Evolutionary conservation across 1,140 invertebrate species (phyloP), one percentile per base, ranked within the genome.

Genomic region (Scaptomyza graminum): DNA sequence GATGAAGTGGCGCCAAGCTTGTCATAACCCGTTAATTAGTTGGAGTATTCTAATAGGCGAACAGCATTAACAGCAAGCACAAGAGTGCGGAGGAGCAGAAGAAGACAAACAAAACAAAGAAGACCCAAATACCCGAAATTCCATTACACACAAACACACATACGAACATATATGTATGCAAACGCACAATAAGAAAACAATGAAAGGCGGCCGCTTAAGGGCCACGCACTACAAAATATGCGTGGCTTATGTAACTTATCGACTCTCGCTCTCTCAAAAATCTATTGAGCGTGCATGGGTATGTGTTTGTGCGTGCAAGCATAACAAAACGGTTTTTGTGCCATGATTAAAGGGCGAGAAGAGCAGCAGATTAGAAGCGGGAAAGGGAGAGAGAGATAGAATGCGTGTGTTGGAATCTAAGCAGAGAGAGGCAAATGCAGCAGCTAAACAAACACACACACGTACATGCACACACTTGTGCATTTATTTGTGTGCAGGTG

Each of bases 11-110:
- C 83, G 82, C 79, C 71, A 72, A 79, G 79, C 76, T 66, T 88
- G 85, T 87, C 85, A 90, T 87, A 90, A 90, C 85, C 82, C 79
- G 84, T 90, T 90, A 90, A 90, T 90, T 90, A 90, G 90, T 90
- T 90, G 90, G 90, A 90, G 90, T 88, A 90, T 89, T 83, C 68
- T 66, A 90, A 80, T 75, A 90, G 90, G 90, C 84, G 79, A 69
- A 12, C 90, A 90, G 89, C 31, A 47, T 47, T 64, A 22, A 16
- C 51, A 69, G 52, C 52, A 70, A 31, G 16, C 41, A n/a, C 8
- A 28, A 41, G 13, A 25, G 46, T 15, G 46, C 31, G 39, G 46
- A 59, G 22, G 52, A 49, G 34, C 64, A 63, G 18, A 31, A 3
- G 28, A 55, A 59, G 39, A 57, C 62, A 60, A 50, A 52, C 52